These are phyloP conservation scores for Diplodus sargus DNA, from an alignment of 2,797 vertebrate species.

Conservation along the genomic window DNA sequence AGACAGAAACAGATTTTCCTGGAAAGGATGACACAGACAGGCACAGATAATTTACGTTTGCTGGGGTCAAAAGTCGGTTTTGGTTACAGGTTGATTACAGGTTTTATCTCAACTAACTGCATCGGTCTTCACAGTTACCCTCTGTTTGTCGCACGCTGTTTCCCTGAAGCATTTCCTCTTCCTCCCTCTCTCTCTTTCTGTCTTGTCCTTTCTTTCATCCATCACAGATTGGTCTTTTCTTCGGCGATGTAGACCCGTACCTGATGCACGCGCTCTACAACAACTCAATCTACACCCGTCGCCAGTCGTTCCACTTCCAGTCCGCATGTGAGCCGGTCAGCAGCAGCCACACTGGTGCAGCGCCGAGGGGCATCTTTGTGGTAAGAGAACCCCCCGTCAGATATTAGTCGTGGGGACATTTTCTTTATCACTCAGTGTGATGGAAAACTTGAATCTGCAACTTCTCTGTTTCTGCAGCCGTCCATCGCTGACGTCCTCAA, in stretches of 20 bases:
- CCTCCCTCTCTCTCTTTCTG: not conserved
- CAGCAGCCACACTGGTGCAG: conserved; percentile 94
- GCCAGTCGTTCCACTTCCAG: conserved; percentile 95
- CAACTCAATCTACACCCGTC: conserved; percentile 93
- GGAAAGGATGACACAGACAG: too few relatives aligned
- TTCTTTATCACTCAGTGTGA: not conserved
- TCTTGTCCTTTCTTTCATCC: not conserved
- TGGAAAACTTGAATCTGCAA: conserved; percentile 11
- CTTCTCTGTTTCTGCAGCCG: conserved; percentile 83
- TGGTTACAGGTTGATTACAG: not conserved
- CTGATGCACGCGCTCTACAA: conserved; percentile 98
- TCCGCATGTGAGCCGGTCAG: conserved; percentile 92
- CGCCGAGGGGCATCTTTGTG: conserved; percentile 91
- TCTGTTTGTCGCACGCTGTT: not conserved
- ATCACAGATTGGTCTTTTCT: conserved; percentile 94
- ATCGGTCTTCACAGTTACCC: accelerated
- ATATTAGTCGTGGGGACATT: not conserved
- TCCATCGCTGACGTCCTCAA: conserved; percentile 94
- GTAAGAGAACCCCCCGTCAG: conserved; percentile 73
- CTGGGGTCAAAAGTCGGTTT: not conserved
- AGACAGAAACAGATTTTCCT: too few relatives aligned
- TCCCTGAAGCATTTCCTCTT: not conserved
- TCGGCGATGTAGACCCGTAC: conserved; percentile 95
- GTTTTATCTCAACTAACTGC: not conserved
- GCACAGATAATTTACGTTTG: not conserved